Evolutionary conservation across 2,888 invertebrate genomes (phyloP), one percentile per base, ranked within the genome.

Genomic region (Trichogramma dendrolimi): DNA sequence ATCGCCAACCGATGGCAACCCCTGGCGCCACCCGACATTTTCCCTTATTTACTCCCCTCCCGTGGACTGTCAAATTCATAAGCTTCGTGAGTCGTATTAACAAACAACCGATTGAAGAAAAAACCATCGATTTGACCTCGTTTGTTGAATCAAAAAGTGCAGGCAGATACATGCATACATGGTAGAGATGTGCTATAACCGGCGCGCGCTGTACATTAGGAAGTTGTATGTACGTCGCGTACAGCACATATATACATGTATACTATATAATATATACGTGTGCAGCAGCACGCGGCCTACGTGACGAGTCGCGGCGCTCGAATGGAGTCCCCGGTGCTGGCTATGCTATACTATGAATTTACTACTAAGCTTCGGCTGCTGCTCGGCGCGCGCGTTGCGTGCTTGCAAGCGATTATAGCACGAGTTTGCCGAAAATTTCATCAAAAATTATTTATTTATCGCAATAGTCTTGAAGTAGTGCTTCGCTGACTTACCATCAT

Each of bases 271-370:
- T 7, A 47, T 10, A 47, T 47, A 6, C 8, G 11, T 27, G 27
- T 27, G 47, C 4, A 47, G 10, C 47, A 47, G 5, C n/a, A 6
- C 39, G 68, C 73, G 76, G 77, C 73, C 73, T 77, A 77, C 77
- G 77, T 77, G 77, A 75, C 77, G 70, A 70, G 64, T 61, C 61
- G 68, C 65, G 59, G 67, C 69, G 70, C 70, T 70, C 72, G 72
- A 73, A 77, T 77, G 77, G 76, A 72, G 74, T 65, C 68, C 27
- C 27, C 27, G 27, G 27, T 27, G 27, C 27, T 27, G 64, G 58
- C 61, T 59, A 62, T 65, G 54, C 52, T 61, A 51, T 59, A 27
- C 14, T 59, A 55, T 56, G 38, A 56, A 60, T 6, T 58, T 5
- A 10, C 11, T 46, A 46, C 46, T 40, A 27, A 6, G 47, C n/a